phyloP scores from a whole-genome alignment of 2,113 vertebrate species.

The Grammomys surdaster region DNA sequence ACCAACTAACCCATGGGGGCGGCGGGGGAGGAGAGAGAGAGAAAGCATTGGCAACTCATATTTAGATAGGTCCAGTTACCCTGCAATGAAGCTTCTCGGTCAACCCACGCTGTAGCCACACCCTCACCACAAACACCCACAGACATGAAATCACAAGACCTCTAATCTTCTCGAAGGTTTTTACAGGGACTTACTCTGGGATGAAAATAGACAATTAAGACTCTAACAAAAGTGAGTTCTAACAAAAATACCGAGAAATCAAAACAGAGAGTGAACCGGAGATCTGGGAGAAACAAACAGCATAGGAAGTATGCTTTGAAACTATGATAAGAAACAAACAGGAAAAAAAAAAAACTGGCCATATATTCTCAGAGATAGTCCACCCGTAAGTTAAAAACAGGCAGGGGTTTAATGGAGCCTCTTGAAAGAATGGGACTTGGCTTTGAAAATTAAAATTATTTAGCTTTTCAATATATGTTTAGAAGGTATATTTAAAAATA shows the following conservation, averaged over 20 bases:
- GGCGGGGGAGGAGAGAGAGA: neutral
- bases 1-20: neutral
- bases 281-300: neutral
- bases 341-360: neutral
- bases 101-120: neutral
- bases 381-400: constrained; percentile 40
- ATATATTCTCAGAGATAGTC: neutral
- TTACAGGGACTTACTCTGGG: neutral
- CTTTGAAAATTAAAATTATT: constrained; percentile 40
- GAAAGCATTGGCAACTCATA: neutral
- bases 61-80: neutral
- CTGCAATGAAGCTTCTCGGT: neutral
- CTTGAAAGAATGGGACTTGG: neutral
- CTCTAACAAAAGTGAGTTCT: neutral
- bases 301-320: neutral
- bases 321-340: constrained; percentile 38
- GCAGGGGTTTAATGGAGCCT: neutral
- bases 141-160: neutral
- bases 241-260: constrained; percentile 1
- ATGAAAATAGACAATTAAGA: neutral
- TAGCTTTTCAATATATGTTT: neutral
- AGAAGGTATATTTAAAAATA: neutral
- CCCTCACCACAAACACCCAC: neutral
- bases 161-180: neutral
- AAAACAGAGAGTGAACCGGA: neutral